A percentile compares a stretch with the other conserved stretches of the same genome.
Conservation (phyloP, 2,888 invertebrate species). For the Nezara viridula region DNA sequence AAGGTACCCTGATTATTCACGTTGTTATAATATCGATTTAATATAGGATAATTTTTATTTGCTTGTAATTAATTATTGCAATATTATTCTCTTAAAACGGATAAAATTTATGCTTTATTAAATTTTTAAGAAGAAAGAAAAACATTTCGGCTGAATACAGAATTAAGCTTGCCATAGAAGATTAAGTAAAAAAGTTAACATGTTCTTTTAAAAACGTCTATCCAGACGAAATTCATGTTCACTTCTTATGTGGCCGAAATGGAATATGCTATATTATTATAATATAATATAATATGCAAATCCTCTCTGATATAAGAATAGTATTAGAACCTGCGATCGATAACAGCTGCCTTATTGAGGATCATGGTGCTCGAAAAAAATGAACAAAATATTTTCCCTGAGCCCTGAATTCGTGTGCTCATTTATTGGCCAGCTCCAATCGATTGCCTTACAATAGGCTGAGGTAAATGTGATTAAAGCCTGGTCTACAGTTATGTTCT, state of each 20-base stretch:
- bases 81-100: neutral
- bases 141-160: neutral
- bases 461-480: too few relatives aligned
- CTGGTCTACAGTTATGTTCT: too few relatives aligned
- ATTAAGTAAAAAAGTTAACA: neutral
- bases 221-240: neutral
- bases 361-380: too few relatives aligned
- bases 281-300: too few relatives aligned
- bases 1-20: neutral
- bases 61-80: neutral
- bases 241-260: neutral
- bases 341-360: too few relatives aligned
- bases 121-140: neutral
- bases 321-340: too few relatives aligned
- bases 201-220: neutral
- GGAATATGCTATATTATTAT: neutral
- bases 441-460: too few relatives aligned
- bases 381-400: too few relatives aligned
- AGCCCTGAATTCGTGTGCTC: too few relatives aligned
- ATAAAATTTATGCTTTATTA: neutral
- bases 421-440: too few relatives aligned
- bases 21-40: neutral
- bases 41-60: neutral
- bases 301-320: too few relatives aligned
- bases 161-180: neutral